Percentiles rank a stretch among this genome's conserved stretches.
Conservation (phyloP, 37 sponge, comb jelly and placozoan genomes). For the Beroe forskalii region DNA sequence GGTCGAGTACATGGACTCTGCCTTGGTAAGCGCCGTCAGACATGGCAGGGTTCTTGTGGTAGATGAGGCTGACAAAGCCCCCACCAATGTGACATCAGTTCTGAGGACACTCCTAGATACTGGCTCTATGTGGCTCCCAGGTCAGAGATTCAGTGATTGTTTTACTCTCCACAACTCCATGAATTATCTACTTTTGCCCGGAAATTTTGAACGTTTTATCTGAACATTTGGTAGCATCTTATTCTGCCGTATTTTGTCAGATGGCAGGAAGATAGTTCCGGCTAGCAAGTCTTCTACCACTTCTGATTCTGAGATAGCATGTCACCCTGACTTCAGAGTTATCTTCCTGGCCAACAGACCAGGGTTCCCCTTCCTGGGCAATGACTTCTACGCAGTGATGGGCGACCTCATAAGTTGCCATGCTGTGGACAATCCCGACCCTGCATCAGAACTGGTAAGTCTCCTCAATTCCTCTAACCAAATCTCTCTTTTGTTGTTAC, state of each 20-base stretch:
- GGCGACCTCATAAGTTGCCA: conserved; percentile 92
- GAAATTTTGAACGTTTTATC: no score
- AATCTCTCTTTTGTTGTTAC: background rate
- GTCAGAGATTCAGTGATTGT: background rate
- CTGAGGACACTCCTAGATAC: conserved; percentile 82
- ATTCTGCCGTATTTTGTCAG: conserved; percentile 61
- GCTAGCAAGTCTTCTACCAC: background rate
- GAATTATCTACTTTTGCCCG: no score
- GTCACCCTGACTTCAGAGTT: conserved; percentile 87
- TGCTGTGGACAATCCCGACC: conserved; percentile 89
- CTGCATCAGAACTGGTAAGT: conserved; percentile 83
- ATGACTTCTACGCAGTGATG: conserved; percentile 90
- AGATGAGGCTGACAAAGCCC: conserved; percentile 95
- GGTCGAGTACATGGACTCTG: conserved; percentile 81
- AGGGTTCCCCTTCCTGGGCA: conserved; percentile 94
- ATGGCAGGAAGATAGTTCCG: conserved; percentile 83
- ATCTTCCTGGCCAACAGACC: conserved; percentile 92
- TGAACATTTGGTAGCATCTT: no score
- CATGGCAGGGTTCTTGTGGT: conserved; percentile 81
- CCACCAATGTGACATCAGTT: conserved; percentile 85
- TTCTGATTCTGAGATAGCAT: conserved; percentile 65
- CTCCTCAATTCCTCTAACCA: background rate
- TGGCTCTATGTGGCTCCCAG: conserved; percentile 75
- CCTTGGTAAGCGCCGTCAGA: conserved; percentile 82
- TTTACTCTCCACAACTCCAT: no score